Evolutionary conservation across 1,140 invertebrate species (phyloP).

Genomic region (Neodiprion fabricii): DNA sequence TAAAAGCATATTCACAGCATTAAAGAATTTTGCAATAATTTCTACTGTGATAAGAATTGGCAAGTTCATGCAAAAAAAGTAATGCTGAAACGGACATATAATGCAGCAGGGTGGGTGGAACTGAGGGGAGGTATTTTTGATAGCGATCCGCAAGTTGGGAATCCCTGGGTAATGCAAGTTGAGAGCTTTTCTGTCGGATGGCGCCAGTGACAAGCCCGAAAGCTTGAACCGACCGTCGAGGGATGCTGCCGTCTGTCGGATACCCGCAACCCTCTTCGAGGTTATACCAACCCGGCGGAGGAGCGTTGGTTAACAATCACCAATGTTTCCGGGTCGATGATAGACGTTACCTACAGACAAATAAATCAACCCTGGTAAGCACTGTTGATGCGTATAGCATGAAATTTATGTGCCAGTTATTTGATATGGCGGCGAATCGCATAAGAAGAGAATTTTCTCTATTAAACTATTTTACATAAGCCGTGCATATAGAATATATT

Average conservation of each 20-base stretch:
- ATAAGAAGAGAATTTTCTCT: no score
- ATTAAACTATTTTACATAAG: no score
- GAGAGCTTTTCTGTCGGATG: conserved; percentile 37
- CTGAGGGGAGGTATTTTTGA: no score
- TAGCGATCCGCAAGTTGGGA: not conserved
- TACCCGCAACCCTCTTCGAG: conserved; percentile 15
- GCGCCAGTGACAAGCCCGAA: conserved; percentile 38
- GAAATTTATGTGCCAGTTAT: not conserved
- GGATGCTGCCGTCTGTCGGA: conserved; percentile 47
- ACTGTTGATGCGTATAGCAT: not conserved
- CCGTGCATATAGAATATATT: no score
- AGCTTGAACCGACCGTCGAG: conserved; percentile 27
- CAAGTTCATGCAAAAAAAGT: no score
- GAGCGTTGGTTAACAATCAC: conserved; percentile 41
- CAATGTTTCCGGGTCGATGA: conserved; percentile 44
- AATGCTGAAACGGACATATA: no score
- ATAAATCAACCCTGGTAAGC: conserved; percentile 26
- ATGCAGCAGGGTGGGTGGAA: no score
- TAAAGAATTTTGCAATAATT: no score
- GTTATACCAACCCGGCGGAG: conserved; percentile 29
- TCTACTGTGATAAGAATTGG: no score
- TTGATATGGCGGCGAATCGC: no score
- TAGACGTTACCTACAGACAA: conserved; percentile 44
- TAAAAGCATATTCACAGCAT: no score
- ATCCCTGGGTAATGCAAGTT: conserved; percentile 25